A percentile compares a stretch with the other conserved stretches of the same genome.
These are phyloP conservation scores for Bolinopsis microptera DNA, from an alignment of 37 sponge, comb jelly and placozoan genomes.

Conservation along the genomic window DNA sequence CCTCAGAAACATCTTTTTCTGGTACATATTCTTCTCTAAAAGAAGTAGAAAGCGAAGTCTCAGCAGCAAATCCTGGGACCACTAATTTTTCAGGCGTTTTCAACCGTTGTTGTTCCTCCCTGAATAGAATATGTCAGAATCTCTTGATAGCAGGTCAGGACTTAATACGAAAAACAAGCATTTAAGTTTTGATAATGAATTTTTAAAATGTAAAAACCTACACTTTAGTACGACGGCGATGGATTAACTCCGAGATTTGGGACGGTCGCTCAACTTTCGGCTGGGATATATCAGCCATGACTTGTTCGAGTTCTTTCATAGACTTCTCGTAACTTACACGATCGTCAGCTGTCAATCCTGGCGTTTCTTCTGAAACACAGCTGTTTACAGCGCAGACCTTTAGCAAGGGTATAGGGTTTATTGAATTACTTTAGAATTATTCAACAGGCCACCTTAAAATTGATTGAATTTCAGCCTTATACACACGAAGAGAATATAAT, in stretches of 20 bases:
- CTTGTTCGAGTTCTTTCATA: not conserved
- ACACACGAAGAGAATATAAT: too few relatives aligned
- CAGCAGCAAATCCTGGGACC: not conserved
- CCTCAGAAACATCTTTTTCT: conserved; percentile 32
- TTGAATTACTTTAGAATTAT: too few relatives aligned
- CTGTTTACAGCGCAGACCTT: too few relatives aligned
- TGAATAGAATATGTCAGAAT: too few relatives aligned
- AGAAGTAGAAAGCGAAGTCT: not conserved
- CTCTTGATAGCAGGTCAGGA: too few relatives aligned
- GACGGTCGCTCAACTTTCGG: not conserved
- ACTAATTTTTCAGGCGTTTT: not conserved
- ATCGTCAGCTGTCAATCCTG: conserved; percentile 52
- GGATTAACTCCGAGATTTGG: not conserved
- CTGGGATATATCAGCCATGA: not conserved
- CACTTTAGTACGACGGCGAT: conserved; percentile 11
- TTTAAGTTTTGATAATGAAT: too few relatives aligned
- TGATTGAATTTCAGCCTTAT: too few relatives aligned
- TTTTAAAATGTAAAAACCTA: not conserved
- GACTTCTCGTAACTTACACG: conserved; percentile 29
- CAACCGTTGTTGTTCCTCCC: conserved; percentile 47
- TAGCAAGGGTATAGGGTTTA: too few relatives aligned
- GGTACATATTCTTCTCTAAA: not conserved
- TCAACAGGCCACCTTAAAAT: too few relatives aligned
- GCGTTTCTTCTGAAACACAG: conserved; percentile 9
- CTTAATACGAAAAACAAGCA: too few relatives aligned